These are phyloP conservation scores for Agriopis leucophaearia DNA, from an alignment of 2,888 invertebrate species.

Conservation along the genomic window DNA sequence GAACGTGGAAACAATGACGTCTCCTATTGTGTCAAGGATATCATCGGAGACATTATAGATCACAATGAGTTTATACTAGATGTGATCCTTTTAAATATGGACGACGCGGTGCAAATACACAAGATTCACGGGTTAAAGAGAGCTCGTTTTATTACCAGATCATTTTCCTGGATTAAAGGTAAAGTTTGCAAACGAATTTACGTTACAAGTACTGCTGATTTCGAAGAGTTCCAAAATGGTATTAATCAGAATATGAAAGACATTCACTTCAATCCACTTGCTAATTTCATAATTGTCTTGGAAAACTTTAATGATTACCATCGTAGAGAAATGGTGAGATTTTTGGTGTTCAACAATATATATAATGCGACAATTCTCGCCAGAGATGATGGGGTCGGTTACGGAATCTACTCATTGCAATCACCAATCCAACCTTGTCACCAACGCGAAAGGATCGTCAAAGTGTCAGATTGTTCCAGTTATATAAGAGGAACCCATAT, in stretches of 20 bases:
- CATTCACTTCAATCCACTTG: constrained; percentile 55
- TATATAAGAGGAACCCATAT: not conserved
- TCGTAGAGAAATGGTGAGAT: constrained; percentile 42
- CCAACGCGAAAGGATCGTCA: not conserved
- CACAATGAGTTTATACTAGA: constrained; percentile 37
- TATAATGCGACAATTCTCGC: constrained; percentile 41
- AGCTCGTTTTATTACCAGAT: constrained; percentile 50
- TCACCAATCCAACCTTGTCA: constrained; percentile 37
- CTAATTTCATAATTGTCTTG: constrained; percentile 55
- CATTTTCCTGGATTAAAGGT: constrained; percentile 44
- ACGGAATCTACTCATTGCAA: constrained; percentile 35
- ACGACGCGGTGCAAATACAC: constrained; percentile 44
- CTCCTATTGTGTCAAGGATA: constrained; percentile 44
- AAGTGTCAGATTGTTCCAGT: constrained; percentile 18
- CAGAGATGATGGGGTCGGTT: constrained; percentile 28
- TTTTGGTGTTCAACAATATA: constrained; percentile 51
- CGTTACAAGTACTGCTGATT: constrained; percentile 49
- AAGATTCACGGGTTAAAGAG: constrained; percentile 46
- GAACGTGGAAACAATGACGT: constrained; percentile 10
- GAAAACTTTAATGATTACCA: constrained; percentile 37
- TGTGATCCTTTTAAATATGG: constrained; percentile 51
- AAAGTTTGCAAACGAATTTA: constrained; percentile 47
- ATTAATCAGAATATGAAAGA: constrained; percentile 47
- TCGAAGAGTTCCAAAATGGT: constrained; percentile 47
- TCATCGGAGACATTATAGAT: constrained; percentile 42